Percentiles rank a stretch among this genome's conserved stretches.
phyloP scores from a whole-genome alignment of 2,797 vertebrate genomes.

The Sebastes hopkinsi region DNA sequence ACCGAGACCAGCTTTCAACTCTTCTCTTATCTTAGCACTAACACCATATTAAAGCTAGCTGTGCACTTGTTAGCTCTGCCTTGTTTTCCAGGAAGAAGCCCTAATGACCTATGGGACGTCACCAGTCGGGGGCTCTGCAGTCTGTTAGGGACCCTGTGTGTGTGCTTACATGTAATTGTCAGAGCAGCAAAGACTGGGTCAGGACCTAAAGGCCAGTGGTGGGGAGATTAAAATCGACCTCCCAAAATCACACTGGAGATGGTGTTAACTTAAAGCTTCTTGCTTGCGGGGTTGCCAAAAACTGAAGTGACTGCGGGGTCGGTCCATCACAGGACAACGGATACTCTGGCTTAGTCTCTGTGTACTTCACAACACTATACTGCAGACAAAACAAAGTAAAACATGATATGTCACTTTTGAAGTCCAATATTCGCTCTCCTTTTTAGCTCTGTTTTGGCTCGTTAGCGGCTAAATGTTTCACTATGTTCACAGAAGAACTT shows the following conservation, averaged over 20 bases:
- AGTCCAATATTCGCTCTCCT: not conserved
- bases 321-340: not conserved
- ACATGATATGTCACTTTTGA: not conserved
- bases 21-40: constrained; percentile 48
- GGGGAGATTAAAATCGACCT: constrained; percentile 44
- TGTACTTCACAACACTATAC: too few relatives aligned
- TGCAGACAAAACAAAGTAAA: not conserved
- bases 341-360: not conserved
- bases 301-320: not conserved
- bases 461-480: not conserved
- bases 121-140: constrained; percentile 37
- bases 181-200: constrained; percentile 40
- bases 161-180: constrained; percentile 60
- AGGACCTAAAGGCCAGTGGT: constrained; percentile 33
- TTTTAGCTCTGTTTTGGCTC: not conserved
- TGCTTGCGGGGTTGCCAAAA: not conserved
- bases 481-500: not conserved
- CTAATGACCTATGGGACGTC: constrained; percentile 70
- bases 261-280: constrained; percentile 19
- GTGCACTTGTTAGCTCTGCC: constrained; percentile 57
- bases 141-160: constrained; percentile 58
- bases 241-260: constrained; percentile 18
- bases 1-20: constrained; percentile 30
- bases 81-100: constrained; percentile 55
- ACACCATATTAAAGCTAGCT: constrained; percentile 53